Conservation (phyloP, 2,888 invertebrate species). For the Bruchidius siliquastri region DNA sequence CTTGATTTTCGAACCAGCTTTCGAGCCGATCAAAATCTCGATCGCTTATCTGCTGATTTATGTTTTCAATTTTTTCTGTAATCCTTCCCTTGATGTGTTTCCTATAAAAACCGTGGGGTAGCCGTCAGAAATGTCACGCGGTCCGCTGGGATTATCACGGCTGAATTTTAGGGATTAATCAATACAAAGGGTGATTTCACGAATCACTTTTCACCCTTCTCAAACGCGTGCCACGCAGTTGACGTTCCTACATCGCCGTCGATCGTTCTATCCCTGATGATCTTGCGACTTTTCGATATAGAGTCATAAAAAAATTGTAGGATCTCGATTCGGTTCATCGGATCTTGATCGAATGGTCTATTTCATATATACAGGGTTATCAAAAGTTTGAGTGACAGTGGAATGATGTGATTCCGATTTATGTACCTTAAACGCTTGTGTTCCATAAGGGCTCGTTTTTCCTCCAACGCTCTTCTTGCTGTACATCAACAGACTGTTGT, state of each 20-base stretch:
- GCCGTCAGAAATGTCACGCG: conserved; percentile 15
- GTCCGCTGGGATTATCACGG: conserved; percentile 18
- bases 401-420: no score
- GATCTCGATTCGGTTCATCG: background rate
- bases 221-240: background rate
- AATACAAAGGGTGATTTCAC: conserved; percentile 17
- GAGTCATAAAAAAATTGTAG: background rate
- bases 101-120: conserved; percentile 4
- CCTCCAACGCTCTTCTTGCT: no score
- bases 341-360: no score
- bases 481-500: no score
- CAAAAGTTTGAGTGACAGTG: no score
- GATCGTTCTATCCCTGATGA: background rate
- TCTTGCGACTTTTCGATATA: background rate
- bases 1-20: background rate
- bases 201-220: conserved; percentile 18
- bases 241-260: conserved; percentile 3
- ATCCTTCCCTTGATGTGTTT: background rate
- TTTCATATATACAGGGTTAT: no score
- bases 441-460: no score
- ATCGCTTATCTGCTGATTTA: background rate
- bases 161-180: conserved; percentile 20
- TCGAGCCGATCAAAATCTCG: background rate
- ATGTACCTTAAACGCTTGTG: no score
- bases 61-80: background rate